Base-by-base conservation (phyloP, 1,140 invertebrate genomes). In the Sogatella furcifera region DNA sequence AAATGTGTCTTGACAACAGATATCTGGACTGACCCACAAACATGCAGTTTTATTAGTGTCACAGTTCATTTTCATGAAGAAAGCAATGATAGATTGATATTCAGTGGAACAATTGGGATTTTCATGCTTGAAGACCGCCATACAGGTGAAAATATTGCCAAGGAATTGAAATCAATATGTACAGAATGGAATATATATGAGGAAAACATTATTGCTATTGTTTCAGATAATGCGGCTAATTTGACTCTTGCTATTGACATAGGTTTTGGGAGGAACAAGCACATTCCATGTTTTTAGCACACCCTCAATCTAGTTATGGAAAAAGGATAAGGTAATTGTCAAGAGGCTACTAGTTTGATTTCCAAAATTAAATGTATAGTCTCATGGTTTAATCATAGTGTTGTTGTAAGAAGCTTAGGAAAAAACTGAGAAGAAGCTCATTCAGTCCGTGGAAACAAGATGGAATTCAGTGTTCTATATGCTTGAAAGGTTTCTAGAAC, bases 281-380 rank as follows among this genome's bases (percentile, higher is more conserved):
- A 72, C 58, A 10, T 74, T 14, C 69, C 69, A 31, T 76, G 70
- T 65, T 76, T 74, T 68, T 71, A 71, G 0, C 73, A 76, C 62
- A 74, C 69, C 17, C 21, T 76, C n/a, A 73, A 74, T 70, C 19
- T 56, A 21, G 55, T 56, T 22, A 34, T 38, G 13, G 55, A 56
- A 38, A 54, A 54, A 31, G 31, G 55, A 15, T 38, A 9, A 34
- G 28, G 15, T 24, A 15, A 17, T 15, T 31, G 55, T 56, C 28
- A 22, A 17, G 55, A 56, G 22, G 19, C 21, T 17, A 22, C 19
- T 28, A 34, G 15, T 15, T 28, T 60, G 6, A 62, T 66, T 15
- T 21, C 52, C n/a, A 57, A 64, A 62, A 59, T 64, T 17, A 64
- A 64, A 53, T 24, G 22, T 57, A 64, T 64, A 28, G 61, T 66